phyloP scores from a whole-genome alignment of 2,113 vertebrate species.

The Ophthalmolycus amberensis region DNA sequence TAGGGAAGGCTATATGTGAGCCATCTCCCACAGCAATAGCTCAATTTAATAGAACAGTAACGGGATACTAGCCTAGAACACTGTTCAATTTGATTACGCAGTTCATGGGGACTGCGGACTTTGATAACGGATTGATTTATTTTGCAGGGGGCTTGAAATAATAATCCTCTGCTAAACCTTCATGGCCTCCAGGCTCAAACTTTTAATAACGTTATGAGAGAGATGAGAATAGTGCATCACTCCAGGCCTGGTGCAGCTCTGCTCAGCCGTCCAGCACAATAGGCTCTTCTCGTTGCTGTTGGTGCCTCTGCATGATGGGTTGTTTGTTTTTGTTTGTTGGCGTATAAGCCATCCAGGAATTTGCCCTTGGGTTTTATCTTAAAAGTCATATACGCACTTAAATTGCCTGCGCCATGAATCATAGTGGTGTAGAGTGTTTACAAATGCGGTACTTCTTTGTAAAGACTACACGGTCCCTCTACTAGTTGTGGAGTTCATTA shows the following conservation, averaged over 20 bases:
- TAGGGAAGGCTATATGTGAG: slow-evolving; percentile 73
- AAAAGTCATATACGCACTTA: slow-evolving; percentile 61
- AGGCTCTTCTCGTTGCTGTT: slow-evolving; percentile 44
- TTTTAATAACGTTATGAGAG: slow-evolving; percentile 83
- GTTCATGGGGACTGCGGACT: slow-evolving; percentile 79
- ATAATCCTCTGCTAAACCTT: slow-evolving; percentile 82
- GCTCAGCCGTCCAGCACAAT: slow-evolving; percentile 46
- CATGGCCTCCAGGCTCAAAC: slow-evolving; percentile 74
- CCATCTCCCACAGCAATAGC: slow-evolving; percentile 76
- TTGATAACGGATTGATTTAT: slow-evolving; percentile 86
- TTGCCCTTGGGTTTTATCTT: slow-evolving; percentile 81
- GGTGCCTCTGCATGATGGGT: slow-evolving; percentile 58
- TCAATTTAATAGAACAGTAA: slow-evolving; percentile 83
- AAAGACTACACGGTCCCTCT: slow-evolving; percentile 41
- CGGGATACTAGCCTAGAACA: slow-evolving; percentile 78
- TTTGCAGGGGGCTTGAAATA: slow-evolving; percentile 83
- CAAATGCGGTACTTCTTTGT: slow-evolving; percentile 52
- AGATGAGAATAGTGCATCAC: slow-evolving; percentile 80
- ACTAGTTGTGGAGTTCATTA: slow-evolving; percentile 50
- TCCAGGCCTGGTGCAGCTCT: slow-evolving; percentile 43
- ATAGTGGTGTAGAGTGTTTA: slow-evolving; percentile 37
- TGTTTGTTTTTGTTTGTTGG: slow-evolving; percentile 75
- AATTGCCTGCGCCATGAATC: slow-evolving; percentile 59
- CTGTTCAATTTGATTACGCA: slow-evolving; percentile 84
- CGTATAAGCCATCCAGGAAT: slow-evolving; percentile 68